phyloP scores from a whole-genome alignment of 2,888 invertebrate species.

The Bruchidius siliquastri region DNA sequence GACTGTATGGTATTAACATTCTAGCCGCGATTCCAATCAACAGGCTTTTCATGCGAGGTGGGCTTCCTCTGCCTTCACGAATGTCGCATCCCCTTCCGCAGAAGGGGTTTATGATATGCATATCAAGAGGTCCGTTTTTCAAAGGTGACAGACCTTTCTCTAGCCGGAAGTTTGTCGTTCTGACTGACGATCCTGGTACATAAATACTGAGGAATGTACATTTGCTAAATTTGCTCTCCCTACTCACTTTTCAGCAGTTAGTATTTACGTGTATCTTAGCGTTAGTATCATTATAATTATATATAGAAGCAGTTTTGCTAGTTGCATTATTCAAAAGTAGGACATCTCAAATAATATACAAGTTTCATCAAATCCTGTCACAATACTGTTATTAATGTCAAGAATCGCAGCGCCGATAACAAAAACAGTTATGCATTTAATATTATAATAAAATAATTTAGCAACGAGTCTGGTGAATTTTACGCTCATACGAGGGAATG shows the following conservation, averaged over 20 bases:
- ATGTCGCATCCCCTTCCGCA: neutral
- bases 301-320: too few species aligned
- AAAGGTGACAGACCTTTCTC: neutral
- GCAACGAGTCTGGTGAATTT: too few species aligned
- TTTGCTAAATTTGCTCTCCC: neutral
- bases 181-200: neutral
- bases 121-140: neutral
- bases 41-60: neutral
- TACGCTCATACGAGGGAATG: too few species aligned
- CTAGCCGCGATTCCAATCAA: neutral
- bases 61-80: neutral
- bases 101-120: neutral
- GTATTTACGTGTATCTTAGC: neutral
- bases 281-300: neutral
- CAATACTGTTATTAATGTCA: too few species aligned
- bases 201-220: neutral
- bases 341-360: too few species aligned
- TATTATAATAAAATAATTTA: too few species aligned
- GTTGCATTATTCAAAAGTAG: too few species aligned
- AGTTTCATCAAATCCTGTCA: too few species aligned
- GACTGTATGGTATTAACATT: neutral
- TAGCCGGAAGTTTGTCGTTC: neutral
- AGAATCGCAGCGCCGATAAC: too few species aligned
- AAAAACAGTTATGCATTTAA: too few species aligned
- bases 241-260: neutral